Evolutionary conservation across 2,113 vertebrate species (phyloP), one percentile per base, ranked within the genome.

Genomic region (Heteronetta atricapilla): DNA sequence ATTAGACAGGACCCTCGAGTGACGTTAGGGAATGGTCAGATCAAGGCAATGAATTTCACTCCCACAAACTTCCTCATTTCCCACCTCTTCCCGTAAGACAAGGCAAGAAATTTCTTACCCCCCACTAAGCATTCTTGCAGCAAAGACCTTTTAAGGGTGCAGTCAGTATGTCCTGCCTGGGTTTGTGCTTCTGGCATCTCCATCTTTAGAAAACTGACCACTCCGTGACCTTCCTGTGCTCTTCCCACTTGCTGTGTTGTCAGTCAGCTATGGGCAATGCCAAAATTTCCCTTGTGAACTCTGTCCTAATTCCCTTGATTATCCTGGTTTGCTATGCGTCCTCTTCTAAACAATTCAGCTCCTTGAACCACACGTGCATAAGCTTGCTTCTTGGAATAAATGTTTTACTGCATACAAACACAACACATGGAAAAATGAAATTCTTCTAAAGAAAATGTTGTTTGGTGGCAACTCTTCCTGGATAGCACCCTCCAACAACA

Each of bases 61-160:
- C 93, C 90, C 88, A 95, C 88, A 76, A 88, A 75, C 0, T 2
- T 95, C 77, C 70, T 90, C 90, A 4, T 63, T 86, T 96, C 86
- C 90, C 92, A 92, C 90, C 62, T 82, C 90, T 96, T 97, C 94
- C 92, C 92, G 86, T 85, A 97, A 96, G 44, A 76, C 0, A 0
- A 89, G 20, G 77, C 73, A 95, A 83, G 62, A 94, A 58, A 89
- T 93, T 58, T 96, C n/a, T 86, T 94, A 95, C 74, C 93, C 88
- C 90, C 72, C 92, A 69, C 68, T 67, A 90, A 88, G 90, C 92
- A 93, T 88, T 92, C 62, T 77, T 90, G 69, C n/a, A 93, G 75
- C 34, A 76, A 68, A 94, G 73, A 66, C 73, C 66, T 89, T 84
- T 90, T 84, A 93, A 87, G 74, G 48, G 40, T 84, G 53, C 53